These are phyloP conservation scores for Empis livida DNA, from an alignment of 2,888 invertebrate genomes.

Conservation along the genomic window DNA sequence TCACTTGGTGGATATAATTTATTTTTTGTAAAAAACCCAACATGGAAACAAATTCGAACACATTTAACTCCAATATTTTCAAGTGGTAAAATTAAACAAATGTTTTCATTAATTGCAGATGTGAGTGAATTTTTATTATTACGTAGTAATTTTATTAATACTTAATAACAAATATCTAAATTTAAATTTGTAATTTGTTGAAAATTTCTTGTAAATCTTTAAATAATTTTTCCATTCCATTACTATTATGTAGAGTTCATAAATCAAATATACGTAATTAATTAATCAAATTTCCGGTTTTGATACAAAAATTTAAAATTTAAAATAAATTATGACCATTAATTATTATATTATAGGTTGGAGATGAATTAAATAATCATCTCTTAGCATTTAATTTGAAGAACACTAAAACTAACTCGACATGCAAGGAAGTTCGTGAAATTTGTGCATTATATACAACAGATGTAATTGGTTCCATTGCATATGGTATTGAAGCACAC, in stretches of 20 bases:
- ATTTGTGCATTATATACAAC: conserved; percentile 25
- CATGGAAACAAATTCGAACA: conserved; percentile 34
- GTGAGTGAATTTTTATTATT: conserved; percentile 15
- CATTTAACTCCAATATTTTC: conserved; percentile 39
- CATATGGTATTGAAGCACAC: conserved; percentile 28
- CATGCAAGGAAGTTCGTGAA: conserved; percentile 18
- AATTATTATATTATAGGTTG: conserved; percentile 23
- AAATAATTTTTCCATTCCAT: too few relatives aligned
- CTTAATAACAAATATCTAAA: too few relatives aligned
- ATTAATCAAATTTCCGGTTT: too few relatives aligned
- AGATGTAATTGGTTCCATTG: conserved; percentile 29
- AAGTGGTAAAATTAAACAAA: conserved; percentile 32
- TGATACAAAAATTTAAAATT: too few relatives aligned
- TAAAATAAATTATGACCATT: too few relatives aligned
- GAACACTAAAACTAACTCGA: neutral
- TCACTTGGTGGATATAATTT: conserved; percentile 32
- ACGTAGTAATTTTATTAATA: too few relatives aligned
- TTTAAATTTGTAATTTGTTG: too few relatives aligned
- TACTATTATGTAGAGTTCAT: too few relatives aligned
- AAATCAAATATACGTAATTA: too few relatives aligned
- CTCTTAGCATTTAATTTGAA: conserved; percentile 7
- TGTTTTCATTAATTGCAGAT: conserved; percentile 29
- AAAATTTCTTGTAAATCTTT: too few relatives aligned
- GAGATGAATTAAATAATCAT: conserved; percentile 19
- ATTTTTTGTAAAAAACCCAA: conserved; percentile 34